A percentile compares a stretch with the other conserved stretches of the same genome.
Conservation (phyloP, 1,140 invertebrate genomes). For the Brachionus paranguensis region DNA sequence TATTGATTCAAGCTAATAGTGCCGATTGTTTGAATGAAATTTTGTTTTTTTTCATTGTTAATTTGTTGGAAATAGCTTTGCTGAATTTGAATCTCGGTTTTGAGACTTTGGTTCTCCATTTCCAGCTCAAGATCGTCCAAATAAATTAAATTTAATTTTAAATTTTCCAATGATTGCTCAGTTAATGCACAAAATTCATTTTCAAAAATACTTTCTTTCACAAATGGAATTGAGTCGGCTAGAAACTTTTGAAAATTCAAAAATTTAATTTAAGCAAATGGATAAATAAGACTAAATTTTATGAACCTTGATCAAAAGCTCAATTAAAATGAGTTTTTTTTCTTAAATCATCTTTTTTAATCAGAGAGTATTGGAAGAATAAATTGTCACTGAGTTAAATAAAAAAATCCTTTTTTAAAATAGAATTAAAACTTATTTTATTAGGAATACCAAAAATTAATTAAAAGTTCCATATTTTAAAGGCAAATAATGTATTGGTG, state of each 20-base stretch:
- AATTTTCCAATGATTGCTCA: background rate
- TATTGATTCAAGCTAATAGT: background rate
- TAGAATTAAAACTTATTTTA: too few relatives aligned
- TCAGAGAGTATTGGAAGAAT: too few relatives aligned
- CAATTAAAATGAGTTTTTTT: too few relatives aligned
- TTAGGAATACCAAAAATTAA: too few relatives aligned
- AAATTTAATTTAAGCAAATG: background rate
- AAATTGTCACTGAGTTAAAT: too few relatives aligned
- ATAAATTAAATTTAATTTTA: background rate
- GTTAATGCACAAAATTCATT: background rate
- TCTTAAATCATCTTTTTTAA: too few relatives aligned
- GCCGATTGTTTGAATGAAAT: background rate
- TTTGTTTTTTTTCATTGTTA: background rate
- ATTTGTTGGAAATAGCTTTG: background rate
- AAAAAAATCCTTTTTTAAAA: too few relatives aligned
- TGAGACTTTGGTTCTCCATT: background rate
- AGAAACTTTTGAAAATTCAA: background rate
- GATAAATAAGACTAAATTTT: too few relatives aligned
- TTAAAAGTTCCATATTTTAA: too few relatives aligned
- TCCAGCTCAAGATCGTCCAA: background rate
- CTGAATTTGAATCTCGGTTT: background rate
- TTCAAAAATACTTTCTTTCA: background rate
- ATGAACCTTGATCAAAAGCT: too few relatives aligned
- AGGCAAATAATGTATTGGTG: too few relatives aligned
- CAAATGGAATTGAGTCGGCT: background rate